Evolutionary conservation across 2,797 vertebrate genomes (phyloP).

Genomic region (Melopsittacus undulatus): DNA sequence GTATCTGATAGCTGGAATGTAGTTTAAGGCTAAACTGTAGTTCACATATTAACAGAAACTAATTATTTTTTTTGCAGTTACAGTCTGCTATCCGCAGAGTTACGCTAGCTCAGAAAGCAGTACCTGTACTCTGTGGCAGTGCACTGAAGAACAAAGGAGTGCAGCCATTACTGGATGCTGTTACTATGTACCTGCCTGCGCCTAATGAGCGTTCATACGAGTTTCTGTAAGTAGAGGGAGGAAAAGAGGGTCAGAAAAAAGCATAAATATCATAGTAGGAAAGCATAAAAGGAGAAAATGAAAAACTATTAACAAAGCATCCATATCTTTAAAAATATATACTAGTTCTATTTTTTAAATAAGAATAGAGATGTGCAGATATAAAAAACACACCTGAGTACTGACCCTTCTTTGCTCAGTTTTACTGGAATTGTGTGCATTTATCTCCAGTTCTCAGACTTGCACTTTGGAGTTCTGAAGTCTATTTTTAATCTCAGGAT

Average conservation of each 20-base stretch:
- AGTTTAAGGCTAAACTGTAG: background rate
- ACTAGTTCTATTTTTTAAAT: background rate
- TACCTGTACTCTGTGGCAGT: constrained; percentile 94
- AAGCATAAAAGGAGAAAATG: background rate
- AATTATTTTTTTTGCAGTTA: constrained; percentile 74
- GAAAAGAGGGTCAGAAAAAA: background rate
- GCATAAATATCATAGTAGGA: background rate
- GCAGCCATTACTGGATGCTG: constrained; percentile 91
- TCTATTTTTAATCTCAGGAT: background rate
- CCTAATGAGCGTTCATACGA: constrained; percentile 87
- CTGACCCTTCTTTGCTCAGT: background rate
- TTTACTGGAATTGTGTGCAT: background rate
- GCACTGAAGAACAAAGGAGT: constrained; percentile 94
- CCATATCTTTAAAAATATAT: background rate
- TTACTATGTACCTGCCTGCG: constrained; percentile 88
- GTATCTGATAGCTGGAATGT: background rate
- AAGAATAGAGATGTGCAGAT: background rate
- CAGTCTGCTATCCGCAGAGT: constrained; percentile 87
- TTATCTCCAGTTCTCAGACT: background rate
- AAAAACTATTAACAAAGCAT: background rate
- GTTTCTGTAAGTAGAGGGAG: constrained; percentile 84
- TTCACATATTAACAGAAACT: background rate
- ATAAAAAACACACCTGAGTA: background rate
- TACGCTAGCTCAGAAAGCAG: constrained; percentile 86
- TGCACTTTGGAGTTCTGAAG: background rate